phyloP scores from a whole-genome alignment of 2,797 vertebrate genomes.

The Lagocephalus sceleratus region DNA sequence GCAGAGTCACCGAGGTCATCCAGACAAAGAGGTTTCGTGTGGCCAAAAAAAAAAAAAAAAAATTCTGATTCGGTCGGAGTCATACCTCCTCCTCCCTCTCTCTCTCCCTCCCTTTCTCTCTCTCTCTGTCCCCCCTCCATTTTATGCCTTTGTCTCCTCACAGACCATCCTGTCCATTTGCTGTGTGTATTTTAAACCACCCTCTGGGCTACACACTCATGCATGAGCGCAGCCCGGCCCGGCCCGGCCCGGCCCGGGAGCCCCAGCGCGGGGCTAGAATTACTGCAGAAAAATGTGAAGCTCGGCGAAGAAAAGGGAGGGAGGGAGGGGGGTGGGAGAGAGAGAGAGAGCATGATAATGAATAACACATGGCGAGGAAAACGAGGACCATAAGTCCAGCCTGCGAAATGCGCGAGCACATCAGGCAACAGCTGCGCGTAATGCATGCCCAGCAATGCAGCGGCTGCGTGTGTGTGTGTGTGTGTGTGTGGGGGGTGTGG shows the following conservation, averaged over 20 bases:
- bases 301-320: constrained; percentile 16
- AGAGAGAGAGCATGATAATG: constrained; percentile 46
- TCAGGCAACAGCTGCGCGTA: constrained; percentile 35
- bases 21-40: constrained; percentile 41
- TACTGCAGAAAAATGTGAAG: constrained; percentile 60
- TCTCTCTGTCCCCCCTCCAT: constrained; percentile 23
- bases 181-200: constrained; percentile 6
- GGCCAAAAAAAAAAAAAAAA: constrained; percentile 7
- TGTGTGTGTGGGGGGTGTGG: constrained; percentile 8
- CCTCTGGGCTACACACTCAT: constrained; percentile 27
- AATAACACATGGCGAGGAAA: constrained; percentile 59
- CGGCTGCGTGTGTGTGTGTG: constrained; percentile 11
- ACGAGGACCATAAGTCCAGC: constrained; percentile 22
- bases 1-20: constrained; percentile 5
- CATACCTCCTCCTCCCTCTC: constrained; percentile 29
- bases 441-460: constrained; percentile 27
- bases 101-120: constrained; percentile 19
- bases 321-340: not conserved
- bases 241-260: constrained; percentile 30
- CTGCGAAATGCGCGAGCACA: not conserved
- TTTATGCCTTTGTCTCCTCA: constrained; percentile 20
- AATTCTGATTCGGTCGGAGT: constrained; percentile 28
- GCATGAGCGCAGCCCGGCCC: constrained; percentile 32
- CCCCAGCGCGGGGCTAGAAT: constrained; percentile 60
- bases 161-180: constrained; percentile 3